Percentiles rank a stretch among this genome's conserved stretches.
phyloP scores from a whole-genome alignment of 2,113 vertebrate genomes.

The Psittacula cyanocephala region DNA sequence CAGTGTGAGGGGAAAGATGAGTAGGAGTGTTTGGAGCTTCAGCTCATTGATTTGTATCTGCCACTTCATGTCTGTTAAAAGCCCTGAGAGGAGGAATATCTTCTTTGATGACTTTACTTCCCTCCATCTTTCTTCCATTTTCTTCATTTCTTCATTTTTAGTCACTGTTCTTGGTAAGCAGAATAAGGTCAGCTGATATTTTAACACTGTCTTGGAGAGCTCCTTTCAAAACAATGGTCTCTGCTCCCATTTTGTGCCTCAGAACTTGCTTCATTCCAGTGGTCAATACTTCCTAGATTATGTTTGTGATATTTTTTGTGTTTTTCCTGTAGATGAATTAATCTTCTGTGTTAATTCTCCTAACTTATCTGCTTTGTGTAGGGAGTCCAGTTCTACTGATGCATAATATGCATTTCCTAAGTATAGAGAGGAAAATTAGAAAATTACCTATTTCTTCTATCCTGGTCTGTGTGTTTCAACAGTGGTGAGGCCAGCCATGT shows the following conservation, averaged over 20 bases:
- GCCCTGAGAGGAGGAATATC: not conserved
- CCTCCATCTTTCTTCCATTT: not conserved
- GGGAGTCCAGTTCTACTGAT: not conserved
- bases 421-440: not conserved
- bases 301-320: not conserved
- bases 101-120: not conserved
- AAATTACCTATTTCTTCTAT: not conserved
- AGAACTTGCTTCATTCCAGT: not conserved
- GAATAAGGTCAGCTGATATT: not conserved
- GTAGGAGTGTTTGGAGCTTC: not conserved
- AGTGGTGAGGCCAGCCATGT: not conserved
- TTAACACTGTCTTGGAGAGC: not conserved
- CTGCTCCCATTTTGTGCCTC: not conserved
- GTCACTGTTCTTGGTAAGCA: not conserved
- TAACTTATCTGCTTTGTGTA: not conserved
- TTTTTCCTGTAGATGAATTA: not conserved
- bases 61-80: not conserved
- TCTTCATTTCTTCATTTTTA: not conserved
- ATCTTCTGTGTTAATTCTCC: not conserved
- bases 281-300: not conserved
- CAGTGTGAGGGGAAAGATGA: not conserved
- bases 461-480: accelerated
- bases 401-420: not conserved
- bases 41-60: not conserved
- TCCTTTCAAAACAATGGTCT: not conserved